Base-by-base conservation (phyloP, 2,797 vertebrate species). In the Cirrhinus mrigala region DNA sequence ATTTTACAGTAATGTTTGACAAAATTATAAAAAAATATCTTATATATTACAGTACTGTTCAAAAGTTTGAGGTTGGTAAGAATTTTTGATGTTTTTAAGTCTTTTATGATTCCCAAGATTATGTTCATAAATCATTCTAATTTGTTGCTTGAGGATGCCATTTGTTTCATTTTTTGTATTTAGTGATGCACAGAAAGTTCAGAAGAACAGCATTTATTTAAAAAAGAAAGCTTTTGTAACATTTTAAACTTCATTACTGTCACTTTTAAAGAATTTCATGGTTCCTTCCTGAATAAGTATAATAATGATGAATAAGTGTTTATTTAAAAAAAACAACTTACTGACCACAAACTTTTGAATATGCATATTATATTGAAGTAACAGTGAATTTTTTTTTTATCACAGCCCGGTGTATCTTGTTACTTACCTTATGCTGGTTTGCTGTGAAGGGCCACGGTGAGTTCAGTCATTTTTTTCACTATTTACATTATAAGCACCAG, bases 401-500 rank as follows among this genome's bases (percentile, higher is more conserved):
- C n/a, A 3, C 88, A 98, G 98, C 11, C 97, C 87, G 0, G 95
- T 99, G 81, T 99, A 97, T 93, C 88, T 99, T 66, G 85, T 94
- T 68, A 96, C 96, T 74, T 98, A 98, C 92, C 90, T 98, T 90
- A 92, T 95, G 86, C 94, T 99, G 81, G 90, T 91, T 84, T 99
- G 98, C 94, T 98, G 97, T 91, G 95, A 98, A 92, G 96, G 95
- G 54, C 95, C 96, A n/a, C 95, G 97, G 98, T 99, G 92, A 97
- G 95, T 89, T 56, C 5, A 18, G 24, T 50, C 6, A 9, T 44
- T 12, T 33, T 6, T 33, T 27, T 37, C 15, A 11, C 5, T 3
- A 22, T 29, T 66, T 64, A 64, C n/a, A 48, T 69, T 40, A 69
- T 18, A 27, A 4, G 18, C 4, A 58, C 5, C 15, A 58, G 4